Evolutionary conservation across 2,113 vertebrate species (phyloP), one percentile per base, ranked within the genome.

Genomic region (Argyrosomus japonicus): DNA sequence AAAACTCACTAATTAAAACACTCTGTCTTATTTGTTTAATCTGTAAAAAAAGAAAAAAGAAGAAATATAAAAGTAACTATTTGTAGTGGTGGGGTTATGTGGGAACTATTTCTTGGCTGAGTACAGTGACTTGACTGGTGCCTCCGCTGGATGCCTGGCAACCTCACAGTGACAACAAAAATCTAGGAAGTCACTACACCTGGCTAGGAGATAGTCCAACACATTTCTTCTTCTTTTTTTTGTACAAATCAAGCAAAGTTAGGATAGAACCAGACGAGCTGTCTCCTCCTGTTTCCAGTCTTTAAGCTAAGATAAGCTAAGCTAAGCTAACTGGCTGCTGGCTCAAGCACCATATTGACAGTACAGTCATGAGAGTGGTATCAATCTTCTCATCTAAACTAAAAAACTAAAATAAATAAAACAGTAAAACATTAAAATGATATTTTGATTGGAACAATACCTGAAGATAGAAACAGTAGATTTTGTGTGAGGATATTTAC

Each of bases 241-340:
- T 27, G 25, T 27, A 27, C 29, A 32, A 32, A 32, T 32, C 29
- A 32, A 32, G 29, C 29, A 5, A 32, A 32, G 29, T 29, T 54
- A 36, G 8, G 19, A 15, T 18, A 60, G 23, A 47, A 36, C 12
- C 13, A 68, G 8, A 40, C 27, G 36, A 65, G 1, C 11, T 32
- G 23, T 65, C 14, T 40, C 25, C 5, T 6, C 21, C 18, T 47
- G 17, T 29, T 57, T 27, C n/a, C 51, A 17, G 40, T 48, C 25
- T 48, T 67, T 12, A 58, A 58, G 40, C 25, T 57, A 57, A 67
- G 51, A 48, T 65, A 21, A 47, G 23, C 25, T 57, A 57, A 67
- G 51, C 50, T 65, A 21, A 47, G 23, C 48, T 75, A 27, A 75
- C 1, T 10, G 29, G 18, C 62, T 15, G 5, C 43, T 48, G 11